These are phyloP conservation scores for Euphonia xanthogaster DNA, from an alignment of 2,797 vertebrate genomes.

Conservation along the genomic window DNA sequence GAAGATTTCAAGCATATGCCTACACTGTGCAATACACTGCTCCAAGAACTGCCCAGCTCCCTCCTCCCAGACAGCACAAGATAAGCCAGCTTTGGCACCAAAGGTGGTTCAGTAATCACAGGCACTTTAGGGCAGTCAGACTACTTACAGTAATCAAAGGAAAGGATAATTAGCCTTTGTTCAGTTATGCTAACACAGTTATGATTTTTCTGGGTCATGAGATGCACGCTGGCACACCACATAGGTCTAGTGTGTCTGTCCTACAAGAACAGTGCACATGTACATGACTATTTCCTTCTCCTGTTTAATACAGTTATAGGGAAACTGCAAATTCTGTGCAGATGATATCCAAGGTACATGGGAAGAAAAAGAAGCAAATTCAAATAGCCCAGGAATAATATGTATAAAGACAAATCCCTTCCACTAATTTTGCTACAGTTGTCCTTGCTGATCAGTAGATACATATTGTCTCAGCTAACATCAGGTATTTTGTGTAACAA, in stretches of 20 bases:
- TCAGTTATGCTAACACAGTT: neutral
- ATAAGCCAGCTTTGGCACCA: neutral
- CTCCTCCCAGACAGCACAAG: neutral
- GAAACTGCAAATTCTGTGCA: neutral
- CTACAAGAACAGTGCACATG: neutral
- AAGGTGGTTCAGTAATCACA: neutral
- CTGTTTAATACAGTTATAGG: neutral
- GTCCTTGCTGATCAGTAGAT: neutral
- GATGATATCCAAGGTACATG: neutral
- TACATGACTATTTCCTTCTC: neutral
- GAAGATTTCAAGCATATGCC: neutral
- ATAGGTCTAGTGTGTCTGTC: neutral
- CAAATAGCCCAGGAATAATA: neutral
- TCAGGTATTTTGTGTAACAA: neutral
- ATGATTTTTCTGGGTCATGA: neutral
- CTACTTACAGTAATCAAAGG: conserved; percentile 24
- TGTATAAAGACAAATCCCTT: neutral
- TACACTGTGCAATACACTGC: neutral
- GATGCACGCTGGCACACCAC: neutral
- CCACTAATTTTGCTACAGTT: neutral
- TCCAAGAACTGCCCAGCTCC: neutral
- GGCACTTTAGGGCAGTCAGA: neutral
- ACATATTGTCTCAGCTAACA: neutral
- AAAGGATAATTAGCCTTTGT: conserved; percentile 24
- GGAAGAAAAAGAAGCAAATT: neutral